Conservation (phyloP, 1,140 invertebrate genomes). For the Pseudomyrmex dendroicus region DNA sequence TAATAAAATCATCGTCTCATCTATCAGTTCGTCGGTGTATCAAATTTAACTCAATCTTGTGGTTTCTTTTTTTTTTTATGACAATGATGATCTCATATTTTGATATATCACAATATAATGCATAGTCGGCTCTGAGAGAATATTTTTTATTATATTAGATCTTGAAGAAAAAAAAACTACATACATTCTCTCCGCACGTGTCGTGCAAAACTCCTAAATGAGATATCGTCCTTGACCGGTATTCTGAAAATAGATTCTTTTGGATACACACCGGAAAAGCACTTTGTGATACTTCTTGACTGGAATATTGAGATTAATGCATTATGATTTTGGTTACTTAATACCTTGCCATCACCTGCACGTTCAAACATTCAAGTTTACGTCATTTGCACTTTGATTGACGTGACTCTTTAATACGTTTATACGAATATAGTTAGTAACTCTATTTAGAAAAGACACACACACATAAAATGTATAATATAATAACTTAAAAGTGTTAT, state of each 20-base stretch:
- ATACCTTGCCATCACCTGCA: background rate
- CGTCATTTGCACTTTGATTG: background rate
- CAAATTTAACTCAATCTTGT: background rate
- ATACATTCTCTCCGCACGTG: background rate
- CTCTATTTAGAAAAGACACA: no score
- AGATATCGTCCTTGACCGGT: slow-evolving; percentile 8
- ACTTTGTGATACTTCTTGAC: background rate
- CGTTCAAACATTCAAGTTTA: background rate
- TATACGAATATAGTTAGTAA: no score
- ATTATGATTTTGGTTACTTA: background rate
- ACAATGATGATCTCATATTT: slow-evolving; percentile 17
- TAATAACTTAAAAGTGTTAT: no score
- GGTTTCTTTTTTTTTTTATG: background rate
- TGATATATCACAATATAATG: background rate
- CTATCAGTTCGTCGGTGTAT: slow-evolving; percentile 6
- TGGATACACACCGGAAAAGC: background rate
- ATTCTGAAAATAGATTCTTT: slow-evolving; percentile 35
- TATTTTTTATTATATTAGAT: background rate
- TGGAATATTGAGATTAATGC: background rate
- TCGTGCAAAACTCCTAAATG: background rate
- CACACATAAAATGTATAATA: no score
- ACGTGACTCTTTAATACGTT: background rate
- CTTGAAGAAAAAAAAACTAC: background rate
- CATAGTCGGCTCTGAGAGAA: no score
- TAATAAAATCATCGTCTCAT: slow-evolving; percentile 15